Conservation (phyloP, 2,113 vertebrate species). For the Colistium nudipinnis region DNA sequence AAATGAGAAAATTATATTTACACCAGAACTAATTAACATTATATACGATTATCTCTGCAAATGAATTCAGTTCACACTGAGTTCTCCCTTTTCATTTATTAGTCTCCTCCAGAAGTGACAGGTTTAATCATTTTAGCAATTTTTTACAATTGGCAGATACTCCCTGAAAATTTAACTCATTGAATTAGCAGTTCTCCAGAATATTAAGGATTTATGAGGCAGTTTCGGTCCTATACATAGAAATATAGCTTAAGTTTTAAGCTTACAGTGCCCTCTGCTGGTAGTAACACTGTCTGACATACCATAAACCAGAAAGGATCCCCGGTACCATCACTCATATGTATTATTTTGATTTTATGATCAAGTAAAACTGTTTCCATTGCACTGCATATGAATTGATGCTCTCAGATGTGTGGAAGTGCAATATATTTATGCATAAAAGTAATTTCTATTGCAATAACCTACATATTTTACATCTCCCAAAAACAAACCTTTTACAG, state of each 20-base stretch:
- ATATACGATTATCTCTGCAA: slow-evolving; percentile 6
- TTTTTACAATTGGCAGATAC: slow-evolving; percentile 13
- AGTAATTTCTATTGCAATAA: not conserved
- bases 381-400: not conserved
- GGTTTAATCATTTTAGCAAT: slow-evolving; percentile 10
- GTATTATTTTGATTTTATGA: not conserved
- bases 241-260: slow-evolving; percentile 15
- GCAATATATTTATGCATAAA: not conserved
- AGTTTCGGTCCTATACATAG: not conserved
- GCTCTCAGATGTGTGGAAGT: not conserved
- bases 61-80: not conserved
- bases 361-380: not conserved
- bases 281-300: slow-evolving; percentile 15
- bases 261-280: slow-evolving; percentile 68
- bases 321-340: not conserved
- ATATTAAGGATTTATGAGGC: not conserved
- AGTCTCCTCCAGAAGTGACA: not conserved
- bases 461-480: not conserved
- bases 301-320: not conserved
- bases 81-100: not conserved
- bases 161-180: not conserved
- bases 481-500: not conserved
- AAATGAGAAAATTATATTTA: not conserved
- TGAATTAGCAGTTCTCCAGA: not conserved
- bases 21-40: slow-evolving; percentile 21